A percentile compares a stretch with the other conserved stretches of the same genome.
phyloP scores from a whole-genome alignment of 2,113 vertebrate species.

The Fregata magnificens region DNA sequence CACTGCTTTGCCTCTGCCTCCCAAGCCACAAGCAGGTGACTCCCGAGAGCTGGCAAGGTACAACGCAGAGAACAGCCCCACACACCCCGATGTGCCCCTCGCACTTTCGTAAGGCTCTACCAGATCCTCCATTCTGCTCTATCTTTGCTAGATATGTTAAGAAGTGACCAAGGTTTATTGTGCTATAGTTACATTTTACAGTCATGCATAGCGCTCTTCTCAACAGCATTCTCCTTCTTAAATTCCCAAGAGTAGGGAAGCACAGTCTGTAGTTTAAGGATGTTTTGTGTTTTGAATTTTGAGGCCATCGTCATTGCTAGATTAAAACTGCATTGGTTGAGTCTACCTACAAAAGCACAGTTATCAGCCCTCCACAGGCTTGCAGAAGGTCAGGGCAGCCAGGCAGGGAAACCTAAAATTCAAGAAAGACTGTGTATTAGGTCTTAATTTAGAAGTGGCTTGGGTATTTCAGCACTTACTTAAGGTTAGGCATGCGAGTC shows the following conservation, averaged over 20 bases:
- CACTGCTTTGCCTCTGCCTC: not conserved
- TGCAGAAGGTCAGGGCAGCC: not conserved
- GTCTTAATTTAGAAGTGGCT: not conserved
- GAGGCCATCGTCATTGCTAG: not conserved
- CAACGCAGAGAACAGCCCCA: not conserved
- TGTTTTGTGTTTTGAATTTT: not conserved
- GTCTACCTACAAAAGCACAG: not conserved
- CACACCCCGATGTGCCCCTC: rapidly evolving
- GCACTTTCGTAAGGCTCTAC: not conserved
- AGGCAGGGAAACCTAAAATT: not conserved
- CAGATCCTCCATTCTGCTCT: not conserved
- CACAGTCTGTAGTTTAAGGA: not conserved
- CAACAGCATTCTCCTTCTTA: not conserved
- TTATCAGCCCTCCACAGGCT: not conserved
- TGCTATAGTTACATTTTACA: not conserved
- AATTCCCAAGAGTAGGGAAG: not conserved
- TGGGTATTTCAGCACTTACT: not conserved
- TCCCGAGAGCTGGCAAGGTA: not conserved
- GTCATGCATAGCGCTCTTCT: not conserved
- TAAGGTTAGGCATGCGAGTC: not conserved
- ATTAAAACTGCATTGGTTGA: not conserved
- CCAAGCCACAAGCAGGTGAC: not conserved
- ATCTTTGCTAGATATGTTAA: not conserved
- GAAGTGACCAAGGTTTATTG: not conserved
- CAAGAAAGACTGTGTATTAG: not conserved